phyloP scores from a whole-genome alignment of 1,140 invertebrate genomes.

The Epicauta chinensis region DNA sequence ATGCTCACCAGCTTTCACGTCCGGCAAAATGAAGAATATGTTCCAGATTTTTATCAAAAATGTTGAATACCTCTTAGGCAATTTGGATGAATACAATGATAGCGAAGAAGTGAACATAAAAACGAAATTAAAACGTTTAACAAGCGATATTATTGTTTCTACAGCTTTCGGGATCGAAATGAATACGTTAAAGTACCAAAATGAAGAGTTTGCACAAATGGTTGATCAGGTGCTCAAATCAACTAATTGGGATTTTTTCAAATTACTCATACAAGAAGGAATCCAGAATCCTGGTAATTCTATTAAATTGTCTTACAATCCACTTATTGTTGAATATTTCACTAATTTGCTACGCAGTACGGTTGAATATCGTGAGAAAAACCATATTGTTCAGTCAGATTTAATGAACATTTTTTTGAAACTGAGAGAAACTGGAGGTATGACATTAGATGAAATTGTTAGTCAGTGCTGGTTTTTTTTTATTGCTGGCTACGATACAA shows the following conservation, averaged over 20 bases:
- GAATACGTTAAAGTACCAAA: constrained; percentile 39
- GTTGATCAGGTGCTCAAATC: constrained; percentile 33
- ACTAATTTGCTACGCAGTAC: constrained; percentile 6
- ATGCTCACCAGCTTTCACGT: constrained; percentile 46
- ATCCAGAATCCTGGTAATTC: too few relatives aligned
- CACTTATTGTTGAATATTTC: constrained; percentile 25
- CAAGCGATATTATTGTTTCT: constrained; percentile 35
- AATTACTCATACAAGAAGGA: too few relatives aligned
- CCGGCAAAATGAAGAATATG: constrained; percentile 45
- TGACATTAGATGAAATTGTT: constrained; percentile 52
- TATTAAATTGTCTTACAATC: neutral
- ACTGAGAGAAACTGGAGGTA: neutral
- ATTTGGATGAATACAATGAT: neutral
- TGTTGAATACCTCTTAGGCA: too few relatives aligned
- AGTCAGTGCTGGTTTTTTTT: constrained; percentile 50
- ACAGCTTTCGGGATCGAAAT: constrained; percentile 45
- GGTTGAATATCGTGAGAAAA: too few relatives aligned
- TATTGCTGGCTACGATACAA: constrained; percentile 13
- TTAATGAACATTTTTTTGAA: neutral
- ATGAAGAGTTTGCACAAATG: constrained; percentile 43
- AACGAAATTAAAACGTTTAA: constrained; percentile 33
- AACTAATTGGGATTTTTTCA: too few relatives aligned
- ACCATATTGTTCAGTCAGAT: constrained; percentile 26
- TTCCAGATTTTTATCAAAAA: constrained; percentile 21
- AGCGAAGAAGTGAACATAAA: constrained; percentile 15